Base-by-base conservation (phyloP, 1,140 invertebrate genomes). In the Eubasilissa regina region DNA sequence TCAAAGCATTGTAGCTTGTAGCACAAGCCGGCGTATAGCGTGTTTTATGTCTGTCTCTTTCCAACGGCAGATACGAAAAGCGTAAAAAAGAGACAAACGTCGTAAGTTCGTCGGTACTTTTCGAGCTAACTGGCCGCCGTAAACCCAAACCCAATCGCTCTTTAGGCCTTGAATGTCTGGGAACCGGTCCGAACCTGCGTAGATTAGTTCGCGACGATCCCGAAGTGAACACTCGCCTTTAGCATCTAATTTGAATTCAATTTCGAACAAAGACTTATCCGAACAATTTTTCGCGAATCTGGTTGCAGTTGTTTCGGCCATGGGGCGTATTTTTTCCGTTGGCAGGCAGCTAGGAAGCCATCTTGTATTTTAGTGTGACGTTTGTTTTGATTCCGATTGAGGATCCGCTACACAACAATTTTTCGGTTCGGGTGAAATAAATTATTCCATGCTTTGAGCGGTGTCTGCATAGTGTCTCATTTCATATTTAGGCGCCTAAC, bases 331-430 rank as follows among this genome's bases (percentile, higher is more conserved):
- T 62, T 11, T 35, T 25, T 62, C 58, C 58, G 21, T 11, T 21
- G 19, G 19, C 4, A 62, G 25, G 21, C 12, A 62, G 21, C 66
- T 11, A 8, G 45, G 66, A 70, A 51, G 75, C 75, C 75, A 77
- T 77, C 47, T 77, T 77, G 75, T 77, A 53, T 77, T 77, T 77
- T 51, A 17, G 66, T 66, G 47, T 77, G 75, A 64, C 75, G 47
- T 77, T 77, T 77, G 75, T 77, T 77, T 77, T 77, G 75, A 66
- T 77, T 74, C n/a, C n/a, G 64, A 15, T 68, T 47, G 6, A 45
- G 6, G 19, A 35, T 19, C 21, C 17, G 13, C 53, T 35, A 35
- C 25, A 35, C 25, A 35, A 35, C 25, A 35, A 35, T 35, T 35
- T 35, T 35, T 35, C 25, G 6, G 25, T 35, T 35, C 25, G 25